Base-by-base conservation (phyloP, 1,140 invertebrate species). In the Asbolus verrucosus region DNA sequence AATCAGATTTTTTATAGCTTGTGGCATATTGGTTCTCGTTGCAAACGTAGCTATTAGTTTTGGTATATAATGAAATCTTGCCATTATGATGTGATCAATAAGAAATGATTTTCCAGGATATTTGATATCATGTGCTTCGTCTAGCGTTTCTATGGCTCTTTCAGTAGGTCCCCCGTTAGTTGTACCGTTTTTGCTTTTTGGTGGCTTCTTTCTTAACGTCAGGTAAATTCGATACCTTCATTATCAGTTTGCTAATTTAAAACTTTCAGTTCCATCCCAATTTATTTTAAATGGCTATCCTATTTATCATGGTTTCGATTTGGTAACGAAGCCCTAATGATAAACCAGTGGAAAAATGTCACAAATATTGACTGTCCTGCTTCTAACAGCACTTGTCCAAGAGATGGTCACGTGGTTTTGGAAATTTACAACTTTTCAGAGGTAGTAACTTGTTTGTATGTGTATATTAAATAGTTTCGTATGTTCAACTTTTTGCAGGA, bases 241-340 rank as follows among this genome's bases (percentile, higher is more conserved):
- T 54, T 18, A n/a, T 13, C 4, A 21, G 15, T 13, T 38, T 1
- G 9, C 18, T 14, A 67, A 67, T 21, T 33, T 38, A 8, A 5
- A 18, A 8, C 69, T 82, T 83, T 69, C 72, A 93, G 92, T 1
- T 95, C 94, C 0, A 89, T 97, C 14, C 96, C 96, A 0, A 80
- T 84, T 0, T 98, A 96, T 77, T 91, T 98, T 61, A 85, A 90
- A 59, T 98, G 96, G 94, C 82, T 98, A 62, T 93, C 94, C 9
- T 94, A 96, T 81, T 81, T 98, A n/a, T 98, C 95, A 0, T 98
- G 97, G 95, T 98, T 98, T 83, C 89, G 91, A 43, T 98, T 97
- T 81, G 94, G 92, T 36, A 97, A 96, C 82, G 96, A 98, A 83
- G 93, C 94, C 0, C 82, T 98, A 0, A 84, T 94, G n/a, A 91